Percentiles rank a stretch among this genome's conserved stretches.
phyloP scores from a whole-genome alignment of 2,797 vertebrate genomes.

The Thripadectes ignobilis region DNA sequence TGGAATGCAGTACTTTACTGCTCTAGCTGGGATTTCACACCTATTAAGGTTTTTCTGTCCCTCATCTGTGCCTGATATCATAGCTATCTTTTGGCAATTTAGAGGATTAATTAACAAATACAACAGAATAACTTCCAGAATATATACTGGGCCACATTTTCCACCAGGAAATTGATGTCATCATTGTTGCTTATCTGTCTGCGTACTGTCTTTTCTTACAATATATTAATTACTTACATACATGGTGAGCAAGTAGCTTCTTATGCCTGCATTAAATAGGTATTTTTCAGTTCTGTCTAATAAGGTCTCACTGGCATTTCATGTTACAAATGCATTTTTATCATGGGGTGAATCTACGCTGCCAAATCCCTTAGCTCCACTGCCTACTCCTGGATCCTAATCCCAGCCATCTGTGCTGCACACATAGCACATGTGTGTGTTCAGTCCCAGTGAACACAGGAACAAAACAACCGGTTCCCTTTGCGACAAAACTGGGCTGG shows the following conservation, averaged over 20 bases:
- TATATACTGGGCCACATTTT: background rate
- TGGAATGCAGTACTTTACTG: background rate
- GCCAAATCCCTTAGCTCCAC: background rate
- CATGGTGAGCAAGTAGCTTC: background rate
- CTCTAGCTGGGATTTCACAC: background rate
- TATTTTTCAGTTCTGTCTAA: background rate
- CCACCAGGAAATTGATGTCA: background rate
- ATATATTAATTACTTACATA: background rate
- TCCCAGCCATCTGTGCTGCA: background rate
- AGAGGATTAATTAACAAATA: background rate
- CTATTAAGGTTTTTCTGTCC: background rate
- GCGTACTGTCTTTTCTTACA: background rate
- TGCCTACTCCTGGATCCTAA: background rate
- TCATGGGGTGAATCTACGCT: background rate
- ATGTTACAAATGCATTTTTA: background rate
- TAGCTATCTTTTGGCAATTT: background rate
- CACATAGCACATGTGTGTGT: fast-evolving
- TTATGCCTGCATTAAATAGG: background rate
- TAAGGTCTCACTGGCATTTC: background rate
- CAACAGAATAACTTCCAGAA: background rate
- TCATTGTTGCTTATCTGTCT: background rate
- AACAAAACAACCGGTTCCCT: background rate
- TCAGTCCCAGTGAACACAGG: background rate
- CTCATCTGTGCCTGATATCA: background rate
- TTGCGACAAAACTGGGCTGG: fast-evolving